Base-by-base conservation (phyloP, 2,888 invertebrate species). In the Drosophila nr. perissopoda region DNA sequence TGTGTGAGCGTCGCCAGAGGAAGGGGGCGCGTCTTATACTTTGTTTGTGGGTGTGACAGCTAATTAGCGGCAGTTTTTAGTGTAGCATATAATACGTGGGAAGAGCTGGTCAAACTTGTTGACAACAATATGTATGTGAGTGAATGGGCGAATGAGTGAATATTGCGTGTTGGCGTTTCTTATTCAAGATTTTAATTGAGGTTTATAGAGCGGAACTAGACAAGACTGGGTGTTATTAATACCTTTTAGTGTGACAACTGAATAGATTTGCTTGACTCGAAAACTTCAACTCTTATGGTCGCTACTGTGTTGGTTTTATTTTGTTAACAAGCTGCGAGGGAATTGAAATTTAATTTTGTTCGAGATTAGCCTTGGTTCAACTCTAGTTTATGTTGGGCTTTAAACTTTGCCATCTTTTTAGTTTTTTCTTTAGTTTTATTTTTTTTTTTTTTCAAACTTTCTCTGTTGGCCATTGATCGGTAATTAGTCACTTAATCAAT, bases 41-140 rank as follows among this genome's bases (percentile, higher is more conserved):
- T 21, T 2, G 42, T 1, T 21, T 6, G 82, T 68, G 84, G 80
- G 82, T 69, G 80, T 75, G 76, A 58, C 69, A 70, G 54, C 86
- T 83, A 88, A 88, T 83, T 83, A 88, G 83, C 83, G 42, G 65
- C 68, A 68, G 64, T 65, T 72, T 76, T 67, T 40, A 25, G 27
- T 59, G 51, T 38, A 45, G 57, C 69, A 87, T 82, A 67, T 59
- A 86, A 57, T 71, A 64, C 65, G 86, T 87, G 76, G 70, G 69
- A 40, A n/a, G 29, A 40, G 45, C 42, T 40, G 18, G 18, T 8
- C 18, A 45, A 57, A 40, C 31, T 16, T 16, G 49, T 45, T 45
- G 29, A 25, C 16, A 33, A 40, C 45, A 11, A 31, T 31, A n/a
- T 29, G 25, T 45, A 1, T 3, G 6, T 16, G 42, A 40, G 40